Conservation (phyloP, 2,888 invertebrate genomes). For the Aporophyla lueneburgensis region DNA sequence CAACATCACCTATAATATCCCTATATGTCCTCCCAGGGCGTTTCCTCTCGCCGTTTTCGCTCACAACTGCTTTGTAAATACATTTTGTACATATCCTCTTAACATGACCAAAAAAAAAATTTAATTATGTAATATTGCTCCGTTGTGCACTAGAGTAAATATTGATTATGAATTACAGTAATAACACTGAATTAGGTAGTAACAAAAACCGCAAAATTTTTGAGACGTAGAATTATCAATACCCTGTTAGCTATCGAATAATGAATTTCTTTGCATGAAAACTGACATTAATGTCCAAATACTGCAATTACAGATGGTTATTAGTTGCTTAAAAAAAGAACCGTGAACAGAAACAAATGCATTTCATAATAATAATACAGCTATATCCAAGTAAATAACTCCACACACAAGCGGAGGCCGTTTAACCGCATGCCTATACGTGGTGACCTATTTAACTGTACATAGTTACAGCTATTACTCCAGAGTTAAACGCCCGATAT, state of each 20-base stretch:
- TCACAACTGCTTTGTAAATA: too few species aligned
- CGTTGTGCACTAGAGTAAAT: too few species aligned
- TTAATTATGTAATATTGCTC: neutral
- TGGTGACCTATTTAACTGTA: constrained; percentile 57
- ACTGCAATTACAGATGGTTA: neutral
- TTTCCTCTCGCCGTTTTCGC: too few species aligned
- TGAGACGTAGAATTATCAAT: neutral
- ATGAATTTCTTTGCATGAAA: neutral
- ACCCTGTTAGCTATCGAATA: neutral
- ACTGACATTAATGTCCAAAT: neutral
- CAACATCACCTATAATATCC: too few species aligned
- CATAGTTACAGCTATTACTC: constrained; percentile 31
- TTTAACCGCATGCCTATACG: constrained; percentile 41
- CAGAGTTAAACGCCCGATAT: constrained; percentile 50
- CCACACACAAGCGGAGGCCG: constrained; percentile 12
- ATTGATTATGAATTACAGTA: neutral
- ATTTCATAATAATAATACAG: constrained; percentile 16
- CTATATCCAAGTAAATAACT: constrained; percentile 45
- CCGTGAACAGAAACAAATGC: neutral
- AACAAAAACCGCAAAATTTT: too few species aligned
- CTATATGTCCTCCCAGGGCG: too few species aligned
- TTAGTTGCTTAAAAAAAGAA: neutral
- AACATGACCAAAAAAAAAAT: too few species aligned
- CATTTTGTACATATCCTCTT: too few species aligned
- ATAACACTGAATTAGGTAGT: neutral